Evolutionary conservation across 2,797 vertebrate genomes (phyloP).

Genomic region (Gallinago stenura): DNA sequence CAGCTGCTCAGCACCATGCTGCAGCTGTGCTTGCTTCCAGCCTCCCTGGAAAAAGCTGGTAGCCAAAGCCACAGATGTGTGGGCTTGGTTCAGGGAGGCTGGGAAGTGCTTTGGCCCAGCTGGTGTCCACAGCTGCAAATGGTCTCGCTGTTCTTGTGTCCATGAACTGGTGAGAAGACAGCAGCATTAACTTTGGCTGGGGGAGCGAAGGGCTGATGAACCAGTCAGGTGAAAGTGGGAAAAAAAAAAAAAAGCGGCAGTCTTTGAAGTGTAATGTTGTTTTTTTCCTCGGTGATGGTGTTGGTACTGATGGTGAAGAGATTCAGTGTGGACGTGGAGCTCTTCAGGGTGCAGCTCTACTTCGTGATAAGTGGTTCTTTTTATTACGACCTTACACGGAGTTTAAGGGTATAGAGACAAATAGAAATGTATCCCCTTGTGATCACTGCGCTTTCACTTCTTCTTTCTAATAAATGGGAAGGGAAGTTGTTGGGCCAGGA

Average conservation of each 20-base stretch:
- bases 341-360: neutral
- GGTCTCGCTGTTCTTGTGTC: neutral
- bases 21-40: neutral
- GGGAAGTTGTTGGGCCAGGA: neutral
- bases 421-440: neutral
- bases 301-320: neutral
- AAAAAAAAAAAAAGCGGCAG: neutral
- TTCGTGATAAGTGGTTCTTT: neutral
- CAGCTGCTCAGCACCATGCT: neutral
- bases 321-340: neutral
- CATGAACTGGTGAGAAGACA: neutral
- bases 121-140: accelerated
- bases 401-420: neutral
- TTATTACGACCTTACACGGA: neutral
- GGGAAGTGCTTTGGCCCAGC: neutral
- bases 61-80: neutral
- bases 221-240: neutral
- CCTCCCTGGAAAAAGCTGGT: neutral
- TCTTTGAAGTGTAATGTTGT: neutral
- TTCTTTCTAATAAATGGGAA: conserved; percentile 38
- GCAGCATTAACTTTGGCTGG: neutral
- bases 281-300: neutral
- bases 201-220: neutral
- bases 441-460: neutral
- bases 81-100: neutral